Percentiles rank a stretch among this genome's conserved stretches.
These are phyloP conservation scores for Arnoldichthys spilopterus DNA, from an alignment of 2,797 vertebrate species.

Conservation along the genomic window DNA sequence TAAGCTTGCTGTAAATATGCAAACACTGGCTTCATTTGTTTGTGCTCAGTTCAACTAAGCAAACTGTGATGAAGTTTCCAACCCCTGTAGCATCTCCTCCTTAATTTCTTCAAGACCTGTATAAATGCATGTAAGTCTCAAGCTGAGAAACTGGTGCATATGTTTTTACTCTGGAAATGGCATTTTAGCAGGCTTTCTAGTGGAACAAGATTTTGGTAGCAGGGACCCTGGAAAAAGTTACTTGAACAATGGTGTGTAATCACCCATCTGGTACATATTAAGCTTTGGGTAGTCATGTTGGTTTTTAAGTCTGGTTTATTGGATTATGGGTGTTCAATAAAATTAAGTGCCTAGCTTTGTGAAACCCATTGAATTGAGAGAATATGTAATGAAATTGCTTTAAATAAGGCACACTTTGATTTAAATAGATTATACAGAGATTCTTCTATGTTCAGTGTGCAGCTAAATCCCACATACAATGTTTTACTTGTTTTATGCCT, in stretches of 20 bases:
- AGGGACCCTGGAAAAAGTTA: too few relatives aligned
- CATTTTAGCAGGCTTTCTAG: too few relatives aligned
- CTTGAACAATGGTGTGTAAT: background rate
- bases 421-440: background rate
- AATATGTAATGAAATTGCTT: background rate
- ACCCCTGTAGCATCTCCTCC: too few relatives aligned
- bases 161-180: too few relatives aligned
- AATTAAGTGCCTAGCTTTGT: background rate
- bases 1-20: too few relatives aligned
- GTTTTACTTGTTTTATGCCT: background rate
- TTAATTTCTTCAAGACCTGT: background rate
- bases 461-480: background rate
- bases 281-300: background rate
- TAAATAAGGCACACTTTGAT: background rate
- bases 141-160: background rate
- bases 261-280: background rate
- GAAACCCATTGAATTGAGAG: background rate
- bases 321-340: background rate
- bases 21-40: too few relatives aligned
- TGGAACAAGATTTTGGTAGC: background rate
- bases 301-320: slow-evolving; percentile 2
- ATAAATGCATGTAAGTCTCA: background rate
- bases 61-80: too few relatives aligned
- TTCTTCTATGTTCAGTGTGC: background rate
- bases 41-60: too few relatives aligned